Percentiles rank a stretch among this genome's conserved stretches.
Evolutionary conservation across 2,888 invertebrate genomes (phyloP).

Genomic region (Drosophila paracracens): DNA sequence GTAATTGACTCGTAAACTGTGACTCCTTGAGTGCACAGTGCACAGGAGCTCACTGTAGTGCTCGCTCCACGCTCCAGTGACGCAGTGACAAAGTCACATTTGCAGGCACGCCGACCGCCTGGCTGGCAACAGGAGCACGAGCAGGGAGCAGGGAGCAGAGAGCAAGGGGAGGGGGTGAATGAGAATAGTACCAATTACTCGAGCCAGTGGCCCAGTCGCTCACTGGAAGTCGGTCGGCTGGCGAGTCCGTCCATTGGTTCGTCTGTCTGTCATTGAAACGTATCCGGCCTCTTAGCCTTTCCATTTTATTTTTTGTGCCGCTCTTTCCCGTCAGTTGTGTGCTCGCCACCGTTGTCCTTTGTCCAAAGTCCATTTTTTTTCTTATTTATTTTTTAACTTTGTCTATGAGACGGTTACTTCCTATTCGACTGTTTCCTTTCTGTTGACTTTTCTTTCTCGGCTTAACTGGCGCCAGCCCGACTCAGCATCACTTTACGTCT

Average conservation of each 20-base stretch:
- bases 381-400: conserved; percentile 34
- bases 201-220: conserved; percentile 65
- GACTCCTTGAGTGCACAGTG: not conserved
- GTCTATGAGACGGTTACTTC: conserved; percentile 58
- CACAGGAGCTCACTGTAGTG: conserved; percentile 3
- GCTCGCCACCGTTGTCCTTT: conserved; percentile 23
- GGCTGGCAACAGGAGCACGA: conserved; percentile 22
- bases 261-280: conserved; percentile 66
- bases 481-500: conserved; percentile 12
- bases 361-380: conserved; percentile 16
- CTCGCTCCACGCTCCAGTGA: conserved; percentile 64
- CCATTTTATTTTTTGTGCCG: conserved; percentile 22
- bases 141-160: not conserved
- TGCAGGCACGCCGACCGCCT: conserved; percentile 44
- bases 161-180: not conserved
- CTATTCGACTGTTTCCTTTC: conserved; percentile 61
- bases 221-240: conserved; percentile 10
- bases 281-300: conserved; percentile 60
- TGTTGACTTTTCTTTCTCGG: conserved; percentile 62
- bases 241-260: not conserved
- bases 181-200: conserved; percentile 65
- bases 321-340: conserved; percentile 26
- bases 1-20: not conserved
- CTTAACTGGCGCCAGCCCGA: conserved; percentile 51
- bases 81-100: conserved; percentile 78